Percentiles rank a stretch among this genome's conserved stretches.
Conservation (phyloP, 2,113 vertebrate species). For the Jacana jacana region DNA sequence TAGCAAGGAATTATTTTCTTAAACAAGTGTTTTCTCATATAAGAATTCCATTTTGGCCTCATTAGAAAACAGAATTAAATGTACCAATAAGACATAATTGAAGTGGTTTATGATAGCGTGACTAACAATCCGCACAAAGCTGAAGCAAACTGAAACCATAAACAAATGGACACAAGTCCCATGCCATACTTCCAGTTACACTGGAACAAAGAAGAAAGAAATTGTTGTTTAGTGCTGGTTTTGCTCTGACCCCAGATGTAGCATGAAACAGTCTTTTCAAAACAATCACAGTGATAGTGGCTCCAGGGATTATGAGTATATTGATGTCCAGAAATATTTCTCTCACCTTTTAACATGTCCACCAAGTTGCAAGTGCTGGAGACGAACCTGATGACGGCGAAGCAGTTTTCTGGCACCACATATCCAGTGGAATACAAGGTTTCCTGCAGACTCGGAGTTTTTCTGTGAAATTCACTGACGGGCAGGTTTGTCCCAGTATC, state of each 20-base stretch:
- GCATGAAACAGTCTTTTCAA: neutral
- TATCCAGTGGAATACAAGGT: neutral
- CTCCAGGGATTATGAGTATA: neutral
- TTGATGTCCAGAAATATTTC: neutral
- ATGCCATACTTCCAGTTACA: neutral
- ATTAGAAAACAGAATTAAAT: neutral
- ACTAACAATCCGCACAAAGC: neutral
- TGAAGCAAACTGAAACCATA: neutral
- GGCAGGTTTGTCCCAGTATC: neutral
- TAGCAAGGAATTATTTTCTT: neutral
- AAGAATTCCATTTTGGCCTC: neutral
- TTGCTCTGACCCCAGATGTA: neutral
- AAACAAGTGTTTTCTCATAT: neutral
- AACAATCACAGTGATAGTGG: neutral
- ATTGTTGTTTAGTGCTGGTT: neutral
- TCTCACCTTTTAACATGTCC: neutral
- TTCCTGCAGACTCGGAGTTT: neutral
- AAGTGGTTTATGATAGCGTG: neutral
- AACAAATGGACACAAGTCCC: neutral
- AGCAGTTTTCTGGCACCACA: neutral
- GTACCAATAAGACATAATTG: neutral
- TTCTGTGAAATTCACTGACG: neutral
- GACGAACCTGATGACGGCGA: neutral
- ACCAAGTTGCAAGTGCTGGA: neutral
- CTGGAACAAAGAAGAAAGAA: neutral